Percentiles rank a stretch among this genome's conserved stretches.
Evolutionary conservation across 2,797 vertebrate species (phyloP).

Genomic region (Erithacus rubecula): DNA sequence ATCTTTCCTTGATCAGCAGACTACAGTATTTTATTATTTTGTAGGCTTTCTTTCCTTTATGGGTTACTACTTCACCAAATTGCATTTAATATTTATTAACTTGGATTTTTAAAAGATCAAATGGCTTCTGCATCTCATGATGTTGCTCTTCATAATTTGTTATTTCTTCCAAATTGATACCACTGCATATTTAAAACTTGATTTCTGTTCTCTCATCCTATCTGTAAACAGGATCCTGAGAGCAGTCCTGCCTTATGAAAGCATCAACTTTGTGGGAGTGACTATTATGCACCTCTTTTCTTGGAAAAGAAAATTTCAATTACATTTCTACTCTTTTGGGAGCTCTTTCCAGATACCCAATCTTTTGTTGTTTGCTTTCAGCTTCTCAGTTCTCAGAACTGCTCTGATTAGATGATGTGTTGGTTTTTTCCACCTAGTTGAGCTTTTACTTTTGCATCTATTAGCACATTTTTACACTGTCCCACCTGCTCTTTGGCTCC

Average conservation of each 20-base stretch:
- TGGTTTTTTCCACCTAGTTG: neutral
- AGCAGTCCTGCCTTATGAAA: neutral
- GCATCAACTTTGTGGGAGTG: neutral
- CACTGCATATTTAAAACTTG: constrained; percentile 31
- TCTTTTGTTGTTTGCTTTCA: neutral
- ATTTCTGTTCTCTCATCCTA: constrained; percentile 41
- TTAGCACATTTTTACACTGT: neutral
- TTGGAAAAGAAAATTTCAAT: neutral
- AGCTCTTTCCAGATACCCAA: neutral
- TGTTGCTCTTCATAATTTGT: constrained; percentile 52
- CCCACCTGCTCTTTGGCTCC: constrained; percentile 18
- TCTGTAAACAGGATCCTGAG: constrained; percentile 34
- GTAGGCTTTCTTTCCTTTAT: constrained; percentile 70
- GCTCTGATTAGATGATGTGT: neutral
- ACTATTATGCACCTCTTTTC: neutral
- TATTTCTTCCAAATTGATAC: constrained; percentile 6
- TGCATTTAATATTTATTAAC: constrained; percentile 72
- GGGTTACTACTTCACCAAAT: constrained; percentile 71
- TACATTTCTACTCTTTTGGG: neutral
- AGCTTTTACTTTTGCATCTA: neutral
- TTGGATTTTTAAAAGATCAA: constrained; percentile 66
- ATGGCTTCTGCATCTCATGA: constrained; percentile 65
- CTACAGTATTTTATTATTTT: constrained; percentile 70
- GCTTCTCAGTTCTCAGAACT: neutral
- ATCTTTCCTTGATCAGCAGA: constrained; percentile 71